Evolutionary conservation across 2,888 invertebrate species (phyloP).

Genomic region (Neoaliturus tenellus): DNA sequence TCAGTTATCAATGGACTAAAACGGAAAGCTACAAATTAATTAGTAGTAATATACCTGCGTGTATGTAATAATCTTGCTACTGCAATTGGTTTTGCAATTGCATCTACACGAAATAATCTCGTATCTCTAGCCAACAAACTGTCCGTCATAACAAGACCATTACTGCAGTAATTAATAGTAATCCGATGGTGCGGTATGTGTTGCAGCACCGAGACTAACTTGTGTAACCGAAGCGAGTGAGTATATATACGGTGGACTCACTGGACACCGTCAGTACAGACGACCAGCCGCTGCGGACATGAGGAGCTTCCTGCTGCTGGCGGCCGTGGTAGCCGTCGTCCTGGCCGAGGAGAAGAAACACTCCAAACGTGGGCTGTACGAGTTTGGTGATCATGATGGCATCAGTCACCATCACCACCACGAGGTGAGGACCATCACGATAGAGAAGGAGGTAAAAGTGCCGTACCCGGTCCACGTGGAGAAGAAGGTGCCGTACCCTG

Average conservation of each 20-base stretch:
- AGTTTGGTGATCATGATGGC: conserved; percentile 11
- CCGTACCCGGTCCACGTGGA: conserved; percentile 47
- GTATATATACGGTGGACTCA: not conserved
- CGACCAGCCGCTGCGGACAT: conserved; percentile 29
- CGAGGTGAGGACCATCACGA: conserved; percentile 45
- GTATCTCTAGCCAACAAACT: not conserved
- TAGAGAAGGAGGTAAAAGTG: conserved; percentile 46
- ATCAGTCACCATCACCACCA: not conserved
- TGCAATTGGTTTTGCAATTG: not conserved
- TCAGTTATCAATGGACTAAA: no score
- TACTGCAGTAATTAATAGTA: not conserved
- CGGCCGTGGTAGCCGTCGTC: not conserved
- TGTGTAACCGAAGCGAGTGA: not conserved
- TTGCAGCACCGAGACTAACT: not conserved
- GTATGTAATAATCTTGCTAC: no score
- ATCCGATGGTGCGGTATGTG: not conserved
- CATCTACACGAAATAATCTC: not conserved
- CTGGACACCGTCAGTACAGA: not conserved
- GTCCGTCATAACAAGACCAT: not conserved
- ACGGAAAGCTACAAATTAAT: no score
- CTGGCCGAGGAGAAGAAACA: conserved; percentile 23
- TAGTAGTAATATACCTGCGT: no score
- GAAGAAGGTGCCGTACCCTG: conserved; percentile 46
- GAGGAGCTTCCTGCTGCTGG: conserved; percentile 7
- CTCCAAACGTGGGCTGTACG: conserved; percentile 2